Evolutionary conservation across 1,140 invertebrate species (phyloP).

Genomic region (Drosophila pandora): DNA sequence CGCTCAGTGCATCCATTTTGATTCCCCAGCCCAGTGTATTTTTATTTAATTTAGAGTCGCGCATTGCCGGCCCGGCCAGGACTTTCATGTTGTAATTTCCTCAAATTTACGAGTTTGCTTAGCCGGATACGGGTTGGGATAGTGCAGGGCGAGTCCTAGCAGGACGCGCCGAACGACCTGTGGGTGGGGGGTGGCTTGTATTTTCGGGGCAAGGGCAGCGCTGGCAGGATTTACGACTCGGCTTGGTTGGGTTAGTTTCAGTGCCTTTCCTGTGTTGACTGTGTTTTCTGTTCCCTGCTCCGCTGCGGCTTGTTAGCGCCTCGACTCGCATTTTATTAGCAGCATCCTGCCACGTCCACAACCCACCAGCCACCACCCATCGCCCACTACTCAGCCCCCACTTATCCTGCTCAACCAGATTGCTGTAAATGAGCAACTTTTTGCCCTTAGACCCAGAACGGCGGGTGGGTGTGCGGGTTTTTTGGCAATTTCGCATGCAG

Average conservation of each 20-base stretch:
- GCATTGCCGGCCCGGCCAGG: conserved; percentile 34
- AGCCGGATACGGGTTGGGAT: conserved; percentile 37
- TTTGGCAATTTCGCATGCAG: conserved; percentile 78
- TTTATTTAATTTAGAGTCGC: conserved; percentile 79
- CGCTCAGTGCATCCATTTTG: conserved; percentile 5
- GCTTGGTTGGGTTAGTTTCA: conserved; percentile 53
- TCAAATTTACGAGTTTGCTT: conserved; percentile 76
- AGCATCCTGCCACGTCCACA: conserved; percentile 28
- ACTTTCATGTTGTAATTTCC: conserved; percentile 80
- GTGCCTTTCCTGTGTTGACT: conserved; percentile 12
- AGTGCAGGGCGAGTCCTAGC: conserved; percentile 3
- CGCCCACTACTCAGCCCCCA: background rate
- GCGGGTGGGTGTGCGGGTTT: conserved; percentile 39
- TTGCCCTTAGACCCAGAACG: conserved; percentile 41
- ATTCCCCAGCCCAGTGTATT: conserved; percentile 35
- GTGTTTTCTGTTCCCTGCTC: conserved; percentile 2
- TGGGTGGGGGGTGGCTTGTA: conserved; percentile 13
- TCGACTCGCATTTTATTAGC: conserved; percentile 71
- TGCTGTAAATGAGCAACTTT: conserved; percentile 70
- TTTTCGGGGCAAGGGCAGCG: conserved; percentile 30
- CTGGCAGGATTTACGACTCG: conserved; percentile 66
- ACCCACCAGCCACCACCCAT: too few relatives aligned
- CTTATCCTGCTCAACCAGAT: conserved; percentile 38
- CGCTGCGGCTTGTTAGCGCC: conserved; percentile 66
- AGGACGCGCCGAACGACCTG: background rate